Percentiles rank a stretch among this genome's conserved stretches.
phyloP scores from a whole-genome alignment of 2,888 invertebrate genomes.

The Amiota mariae region DNA sequence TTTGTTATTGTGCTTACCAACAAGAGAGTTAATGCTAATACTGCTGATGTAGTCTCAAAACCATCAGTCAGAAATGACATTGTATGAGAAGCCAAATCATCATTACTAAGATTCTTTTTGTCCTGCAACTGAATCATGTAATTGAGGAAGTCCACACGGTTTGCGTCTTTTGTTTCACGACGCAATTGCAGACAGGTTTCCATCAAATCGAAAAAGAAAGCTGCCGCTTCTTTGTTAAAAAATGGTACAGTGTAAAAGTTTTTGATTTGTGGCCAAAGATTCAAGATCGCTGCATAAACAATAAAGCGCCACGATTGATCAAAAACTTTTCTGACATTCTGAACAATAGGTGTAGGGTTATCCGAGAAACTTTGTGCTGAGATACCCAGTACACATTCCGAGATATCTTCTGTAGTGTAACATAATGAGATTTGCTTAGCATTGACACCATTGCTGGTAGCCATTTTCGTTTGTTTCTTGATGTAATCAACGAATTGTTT shows the following conservation, averaged over 20 bases:
- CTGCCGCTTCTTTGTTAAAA: constrained; percentile 77
- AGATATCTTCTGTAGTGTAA: constrained; percentile 73
- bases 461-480: constrained; percentile 58
- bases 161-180: constrained; percentile 41
- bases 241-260: constrained; percentile 54
- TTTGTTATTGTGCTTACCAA: constrained; percentile 29
- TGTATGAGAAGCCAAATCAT: constrained; percentile 60
- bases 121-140: constrained; percentile 67
- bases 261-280: constrained; percentile 60
- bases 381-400: constrained; percentile 73
- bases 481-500: constrained; percentile 73
- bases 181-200: constrained; percentile 55
- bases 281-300: constrained; percentile 50
- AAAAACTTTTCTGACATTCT: constrained; percentile 63
- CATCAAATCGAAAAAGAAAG: constrained; percentile 63
- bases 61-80: constrained; percentile 71
- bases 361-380: constrained; percentile 72
- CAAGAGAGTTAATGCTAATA: constrained; percentile 60
- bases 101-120: constrained; percentile 57
- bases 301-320: constrained; percentile 56
- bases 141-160: constrained; percentile 67
- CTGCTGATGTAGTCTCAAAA: constrained; percentile 65
- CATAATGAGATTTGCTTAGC: constrained; percentile 69
- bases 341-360: constrained; percentile 59
- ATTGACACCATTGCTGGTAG: constrained; percentile 68